phyloP scores from a whole-genome alignment of 2,888 invertebrate species.

The Ptilodon capucinus region DNA sequence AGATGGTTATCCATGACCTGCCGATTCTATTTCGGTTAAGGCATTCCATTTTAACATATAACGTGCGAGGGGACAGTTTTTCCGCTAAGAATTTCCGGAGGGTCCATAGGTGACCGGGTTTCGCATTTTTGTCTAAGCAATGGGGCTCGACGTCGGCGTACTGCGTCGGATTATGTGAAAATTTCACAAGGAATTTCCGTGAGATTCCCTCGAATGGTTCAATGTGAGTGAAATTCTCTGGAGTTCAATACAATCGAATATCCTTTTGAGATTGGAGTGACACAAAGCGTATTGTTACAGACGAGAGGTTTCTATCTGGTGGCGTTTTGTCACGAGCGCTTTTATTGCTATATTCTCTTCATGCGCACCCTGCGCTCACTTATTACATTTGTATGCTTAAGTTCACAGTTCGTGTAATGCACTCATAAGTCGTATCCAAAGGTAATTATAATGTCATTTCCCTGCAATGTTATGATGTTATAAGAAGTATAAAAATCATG shows the following conservation, averaged over 20 bases:
- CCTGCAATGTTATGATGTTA: too few species aligned
- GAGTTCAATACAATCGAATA: conserved; percentile 75
- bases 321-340: conserved; percentile 61
- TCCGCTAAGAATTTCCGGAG: conserved; percentile 36
- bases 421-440: too few species aligned
- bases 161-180: conserved; percentile 56
- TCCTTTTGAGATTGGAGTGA: conserved; percentile 75
- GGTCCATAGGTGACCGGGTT: conserved; percentile 36
- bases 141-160: conserved; percentile 36
- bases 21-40: conserved; percentile 14
- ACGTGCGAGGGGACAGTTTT: conserved; percentile 20
- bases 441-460: too few species aligned
- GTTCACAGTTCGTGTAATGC: neutral
- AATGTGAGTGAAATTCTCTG: conserved; percentile 66
- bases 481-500: too few species aligned
- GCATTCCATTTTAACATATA: conserved; percentile 26
- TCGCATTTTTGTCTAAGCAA: conserved; percentile 59
- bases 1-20: conserved; percentile 6
- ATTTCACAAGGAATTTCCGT: conserved; percentile 53
- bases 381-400: neutral
- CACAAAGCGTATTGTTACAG: conserved; percentile 75
- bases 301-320: conserved; percentile 60
- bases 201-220: conserved; percentile 50
- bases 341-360: conserved; percentile 62
- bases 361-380: conserved; percentile 14